These are phyloP conservation scores for Girardia tigrina DNA, from an alignment of 2,888 invertebrate species.

Conservation along the genomic window DNA sequence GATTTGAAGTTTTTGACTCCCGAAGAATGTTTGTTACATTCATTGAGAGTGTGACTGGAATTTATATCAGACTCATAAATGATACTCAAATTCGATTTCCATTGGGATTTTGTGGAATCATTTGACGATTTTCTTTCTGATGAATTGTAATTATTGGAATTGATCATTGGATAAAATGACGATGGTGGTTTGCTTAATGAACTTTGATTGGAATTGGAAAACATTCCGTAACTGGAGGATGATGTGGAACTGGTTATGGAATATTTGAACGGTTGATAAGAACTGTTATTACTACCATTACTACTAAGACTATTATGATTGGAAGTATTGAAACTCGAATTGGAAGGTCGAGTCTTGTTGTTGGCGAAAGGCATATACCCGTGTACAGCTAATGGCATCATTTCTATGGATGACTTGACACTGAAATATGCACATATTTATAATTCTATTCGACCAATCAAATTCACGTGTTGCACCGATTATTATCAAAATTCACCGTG, in stretches of 20 bases:
- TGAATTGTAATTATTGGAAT: neutral
- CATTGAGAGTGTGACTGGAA: neutral
- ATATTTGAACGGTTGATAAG: neutral
- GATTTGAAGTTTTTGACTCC: neutral
- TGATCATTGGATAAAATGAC: neutral
- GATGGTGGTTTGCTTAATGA: neutral
- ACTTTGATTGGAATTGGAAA: neutral
- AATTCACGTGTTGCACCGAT: too few species aligned
- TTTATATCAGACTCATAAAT: neutral
- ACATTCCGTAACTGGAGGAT: neutral
- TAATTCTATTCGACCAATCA: too few species aligned
- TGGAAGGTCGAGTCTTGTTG: neutral
- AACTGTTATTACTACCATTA: neutral
- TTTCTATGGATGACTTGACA: too few species aligned
- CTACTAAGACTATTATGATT: too few species aligned
- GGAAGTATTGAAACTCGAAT: neutral
- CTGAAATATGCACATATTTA: too few species aligned
- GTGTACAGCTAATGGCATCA: slow-evolving; percentile 19
- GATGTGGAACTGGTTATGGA: neutral
- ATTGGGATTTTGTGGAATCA: slow-evolving; percentile 2
- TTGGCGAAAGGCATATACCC: neutral
- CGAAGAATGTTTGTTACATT: neutral
- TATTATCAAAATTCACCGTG: too few species aligned
- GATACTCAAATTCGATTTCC: slow-evolving; percentile 17
- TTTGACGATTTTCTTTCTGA: slow-evolving; percentile 2